Evolutionary conservation across 1,140 invertebrate species (phyloP).

Genomic region (Drosophila subobscura): DNA sequence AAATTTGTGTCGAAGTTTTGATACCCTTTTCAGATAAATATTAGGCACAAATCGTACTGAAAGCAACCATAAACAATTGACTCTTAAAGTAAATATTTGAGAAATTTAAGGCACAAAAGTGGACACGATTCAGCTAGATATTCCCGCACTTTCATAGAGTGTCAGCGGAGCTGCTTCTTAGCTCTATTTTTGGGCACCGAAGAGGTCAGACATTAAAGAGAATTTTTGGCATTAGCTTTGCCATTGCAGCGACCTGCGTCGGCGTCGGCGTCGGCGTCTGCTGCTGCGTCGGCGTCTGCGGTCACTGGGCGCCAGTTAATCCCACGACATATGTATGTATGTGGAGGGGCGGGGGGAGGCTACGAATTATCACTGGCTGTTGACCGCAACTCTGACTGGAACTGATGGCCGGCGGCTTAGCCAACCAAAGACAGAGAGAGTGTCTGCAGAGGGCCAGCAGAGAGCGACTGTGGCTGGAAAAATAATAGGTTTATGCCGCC

Average conservation of each 20-base stretch:
- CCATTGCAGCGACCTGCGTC: slow-evolving; percentile 17
- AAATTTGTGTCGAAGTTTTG: not conserved
- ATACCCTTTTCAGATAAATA: no score
- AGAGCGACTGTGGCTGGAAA: slow-evolving; percentile 57
- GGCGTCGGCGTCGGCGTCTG: not conserved
- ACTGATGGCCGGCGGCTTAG: slow-evolving; percentile 32
- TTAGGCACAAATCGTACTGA: no score
- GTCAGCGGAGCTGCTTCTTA: no score
- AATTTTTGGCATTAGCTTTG: slow-evolving; percentile 28
- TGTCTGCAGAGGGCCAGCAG: not conserved
- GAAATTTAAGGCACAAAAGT: no score
- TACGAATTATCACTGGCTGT: slow-evolving; percentile 46
- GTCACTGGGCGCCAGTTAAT: slow-evolving; percentile 44
- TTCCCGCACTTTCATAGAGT: no score
- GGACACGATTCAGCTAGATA: no score
- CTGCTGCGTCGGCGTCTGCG: slow-evolving; percentile 20
- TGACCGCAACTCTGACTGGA: slow-evolving; percentile 36
- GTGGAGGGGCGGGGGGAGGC: not conserved
- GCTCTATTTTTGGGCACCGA: slow-evolving; percentile 16
- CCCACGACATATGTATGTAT: slow-evolving; percentile 12
- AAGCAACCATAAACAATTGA: no score
- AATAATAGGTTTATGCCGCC: slow-evolving; percentile 68
- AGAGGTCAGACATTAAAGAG: slow-evolving; percentile 47
- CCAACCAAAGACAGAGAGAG: not conserved
- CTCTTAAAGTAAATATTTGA: no score